A percentile compares a stretch with the other conserved stretches of the same genome.
Evolutionary conservation across 2,113 vertebrate genomes (phyloP).

Genomic region (Chiloscyllium plagiosum): DNA sequence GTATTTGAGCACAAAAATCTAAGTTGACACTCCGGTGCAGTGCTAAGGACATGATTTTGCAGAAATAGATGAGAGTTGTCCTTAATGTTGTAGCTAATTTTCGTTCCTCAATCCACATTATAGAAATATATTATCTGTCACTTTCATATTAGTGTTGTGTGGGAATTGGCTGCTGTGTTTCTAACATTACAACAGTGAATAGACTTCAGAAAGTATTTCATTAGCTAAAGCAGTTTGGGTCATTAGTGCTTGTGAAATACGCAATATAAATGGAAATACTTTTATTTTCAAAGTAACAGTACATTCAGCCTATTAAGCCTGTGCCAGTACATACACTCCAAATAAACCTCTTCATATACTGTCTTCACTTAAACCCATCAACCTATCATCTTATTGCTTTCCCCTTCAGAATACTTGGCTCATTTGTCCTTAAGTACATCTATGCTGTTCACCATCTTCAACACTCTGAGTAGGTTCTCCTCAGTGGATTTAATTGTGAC

Average conservation of each 20-base stretch:
- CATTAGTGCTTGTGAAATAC: background rate
- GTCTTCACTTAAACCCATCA: background rate
- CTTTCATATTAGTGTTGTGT: background rate
- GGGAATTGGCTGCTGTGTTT: background rate
- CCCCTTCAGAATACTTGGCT: background rate
- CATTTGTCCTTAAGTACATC: background rate
- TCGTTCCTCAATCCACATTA: background rate
- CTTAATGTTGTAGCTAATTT: background rate
- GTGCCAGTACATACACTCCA: background rate
- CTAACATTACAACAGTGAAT: background rate
- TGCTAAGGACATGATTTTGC: background rate
- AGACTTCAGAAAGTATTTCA: background rate
- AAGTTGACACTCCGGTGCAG: background rate
- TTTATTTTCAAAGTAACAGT: background rate
- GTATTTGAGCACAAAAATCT: too few species aligned
- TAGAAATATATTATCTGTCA: background rate
- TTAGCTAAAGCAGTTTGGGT: background rate
- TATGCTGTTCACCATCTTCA: background rate
- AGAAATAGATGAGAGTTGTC: background rate
- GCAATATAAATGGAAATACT: background rate
- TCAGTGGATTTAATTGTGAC: background rate
- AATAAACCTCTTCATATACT: background rate
- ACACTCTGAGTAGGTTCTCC: background rate
- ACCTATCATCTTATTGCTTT: background rate
- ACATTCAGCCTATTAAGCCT: background rate